Conservation (phyloP, 1,140 invertebrate genomes). For the Halictus rubicundus region DNA sequence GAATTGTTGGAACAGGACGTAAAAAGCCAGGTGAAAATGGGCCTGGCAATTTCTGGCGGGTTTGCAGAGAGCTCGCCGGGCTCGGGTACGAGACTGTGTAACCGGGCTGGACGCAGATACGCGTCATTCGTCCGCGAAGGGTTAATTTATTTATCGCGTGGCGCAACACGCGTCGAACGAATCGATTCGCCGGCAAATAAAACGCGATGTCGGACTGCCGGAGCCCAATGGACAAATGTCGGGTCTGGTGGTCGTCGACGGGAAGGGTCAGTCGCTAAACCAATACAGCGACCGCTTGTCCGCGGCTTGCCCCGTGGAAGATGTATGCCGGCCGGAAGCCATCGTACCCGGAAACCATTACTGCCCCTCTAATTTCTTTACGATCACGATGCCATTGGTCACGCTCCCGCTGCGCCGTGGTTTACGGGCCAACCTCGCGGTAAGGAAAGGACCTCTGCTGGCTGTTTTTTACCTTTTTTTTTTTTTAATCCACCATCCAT, state of each 20-base stretch:
- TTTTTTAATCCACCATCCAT: too few species aligned
- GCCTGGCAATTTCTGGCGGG: too few species aligned
- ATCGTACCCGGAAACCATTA: conserved; percentile 79
- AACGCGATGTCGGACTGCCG: not conserved
- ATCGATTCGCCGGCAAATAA: not conserved
- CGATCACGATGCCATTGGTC: conserved; percentile 79
- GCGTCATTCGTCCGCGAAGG: too few species aligned
- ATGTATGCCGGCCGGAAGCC: conserved; percentile 79
- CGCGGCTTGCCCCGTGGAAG: conserved; percentile 65
- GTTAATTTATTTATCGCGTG: conserved; percentile 1
- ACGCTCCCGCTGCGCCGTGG: conserved; percentile 70
- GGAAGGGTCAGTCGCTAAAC: conserved; percentile 58
- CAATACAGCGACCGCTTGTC: conserved; percentile 45
- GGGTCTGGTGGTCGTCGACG: conserved; percentile 50
- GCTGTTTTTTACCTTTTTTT: not conserved
- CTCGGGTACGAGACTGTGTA: too few species aligned
- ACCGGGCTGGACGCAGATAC: too few species aligned
- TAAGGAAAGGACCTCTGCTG: conserved; percentile 16
- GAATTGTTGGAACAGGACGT: too few species aligned
- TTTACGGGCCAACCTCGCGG: conserved; percentile 64
- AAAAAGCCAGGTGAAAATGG: too few species aligned
- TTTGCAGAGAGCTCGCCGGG: too few species aligned
- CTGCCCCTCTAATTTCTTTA: conserved; percentile 80
- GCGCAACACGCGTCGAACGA: not conserved
- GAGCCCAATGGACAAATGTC: conserved; percentile 60